Percentiles rank a stretch among this genome's conserved stretches.
Evolutionary conservation across 2,888 invertebrate species (phyloP).

Genomic region (Nemotelus nigrinus): DNA sequence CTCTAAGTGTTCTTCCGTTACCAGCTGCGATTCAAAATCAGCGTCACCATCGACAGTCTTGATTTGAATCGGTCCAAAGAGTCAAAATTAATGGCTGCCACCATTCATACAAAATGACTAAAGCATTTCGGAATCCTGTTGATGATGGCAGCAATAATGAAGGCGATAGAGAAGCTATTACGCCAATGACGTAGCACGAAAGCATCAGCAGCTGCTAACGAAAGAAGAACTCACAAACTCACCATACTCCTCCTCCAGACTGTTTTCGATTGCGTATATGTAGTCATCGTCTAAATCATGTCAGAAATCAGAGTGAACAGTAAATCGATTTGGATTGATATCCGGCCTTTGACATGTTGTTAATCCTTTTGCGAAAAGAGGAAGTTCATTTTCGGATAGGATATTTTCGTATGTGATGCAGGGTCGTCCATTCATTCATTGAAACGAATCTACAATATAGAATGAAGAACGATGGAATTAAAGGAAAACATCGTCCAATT

Average conservation of each 20-base stretch:
- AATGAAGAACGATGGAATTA: neutral
- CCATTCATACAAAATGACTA: constrained; percentile 30
- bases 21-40: neutral
- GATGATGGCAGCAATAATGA: neutral
- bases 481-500: neutral
- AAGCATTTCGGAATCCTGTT: constrained; percentile 29
- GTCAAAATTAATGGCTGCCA: constrained; percentile 30
- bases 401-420: too few species aligned
- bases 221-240: neutral
- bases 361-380: constrained; percentile 24
- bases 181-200: neutral
- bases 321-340: constrained; percentile 44
- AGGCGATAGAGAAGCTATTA: neutral
- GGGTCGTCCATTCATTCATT: too few species aligned
- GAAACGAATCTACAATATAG: neutral
- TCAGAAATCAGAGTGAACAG: constrained; percentile 24
- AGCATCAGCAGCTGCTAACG: neutral
- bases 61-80: neutral
- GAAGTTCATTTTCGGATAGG: constrained; percentile 18
- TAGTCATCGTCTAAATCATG: constrained; percentile 5
- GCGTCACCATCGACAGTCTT: neutral
- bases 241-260: neutral
- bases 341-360: constrained; percentile 42
- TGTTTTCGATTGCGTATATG: neutral
- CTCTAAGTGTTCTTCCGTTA: too few species aligned